A percentile compares a stretch with the other conserved stretches of the same genome.
These are phyloP conservation scores for Darevskia mixta DNA, from an alignment of 2,797 vertebrate species.

Conservation along the genomic window DNA sequence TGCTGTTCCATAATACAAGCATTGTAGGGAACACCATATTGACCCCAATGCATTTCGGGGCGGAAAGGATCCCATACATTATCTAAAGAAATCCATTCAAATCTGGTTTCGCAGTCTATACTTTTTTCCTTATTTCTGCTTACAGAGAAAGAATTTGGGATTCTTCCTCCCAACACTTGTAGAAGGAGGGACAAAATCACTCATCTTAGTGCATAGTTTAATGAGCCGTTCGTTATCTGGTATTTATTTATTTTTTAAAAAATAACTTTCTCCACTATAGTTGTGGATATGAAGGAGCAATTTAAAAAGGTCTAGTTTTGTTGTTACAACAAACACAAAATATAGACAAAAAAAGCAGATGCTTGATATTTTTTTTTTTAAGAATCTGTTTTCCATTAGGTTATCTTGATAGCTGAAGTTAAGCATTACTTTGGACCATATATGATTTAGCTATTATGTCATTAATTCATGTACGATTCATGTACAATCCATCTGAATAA, in stretches of 20 bases:
- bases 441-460: conserved; percentile 91
- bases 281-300: conserved; percentile 67
- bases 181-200: conserved; percentile 31
- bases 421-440: conserved; percentile 86
- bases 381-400: conserved; percentile 83
- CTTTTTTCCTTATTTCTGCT: background rate
- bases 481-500: conserved; percentile 89
- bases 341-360: conserved; percentile 71
- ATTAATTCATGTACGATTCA: conserved; percentile 90
- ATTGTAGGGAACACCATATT: conserved; percentile 15
- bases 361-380: conserved; percentile 75
- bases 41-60: too few species aligned
- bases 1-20: conserved; percentile 44
- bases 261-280: conserved; percentile 59
- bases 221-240: conserved; percentile 64
- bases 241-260: conserved; percentile 37
- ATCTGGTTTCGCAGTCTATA: background rate
- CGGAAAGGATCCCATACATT: too few species aligned
- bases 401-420: conserved; percentile 86
- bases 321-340: conserved; percentile 79
- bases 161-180: background rate
- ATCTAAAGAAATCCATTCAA: background rate
- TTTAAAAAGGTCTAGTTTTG: conserved; percentile 76
- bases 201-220: conserved; percentile 37
- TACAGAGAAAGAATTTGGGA: background rate